Evolutionary conservation across 2,888 invertebrate species (phyloP), one percentile per base, ranked within the genome.

Genomic region (Tachina fera): DNA sequence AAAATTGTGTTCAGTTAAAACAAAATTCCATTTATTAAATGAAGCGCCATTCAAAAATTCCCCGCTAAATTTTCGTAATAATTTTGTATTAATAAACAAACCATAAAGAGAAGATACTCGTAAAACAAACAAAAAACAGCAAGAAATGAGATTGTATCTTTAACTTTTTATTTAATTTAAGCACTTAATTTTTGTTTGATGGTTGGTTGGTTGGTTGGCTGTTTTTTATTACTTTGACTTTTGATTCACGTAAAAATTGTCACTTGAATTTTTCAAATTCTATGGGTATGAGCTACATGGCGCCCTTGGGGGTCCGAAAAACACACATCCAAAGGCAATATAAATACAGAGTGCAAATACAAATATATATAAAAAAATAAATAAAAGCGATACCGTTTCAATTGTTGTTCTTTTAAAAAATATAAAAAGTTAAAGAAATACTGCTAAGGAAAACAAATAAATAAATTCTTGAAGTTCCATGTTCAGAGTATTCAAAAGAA

Each of bases 171-270:
- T 71, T 80, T 51, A 79, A 79, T 80, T 80, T 84, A 83, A 83
- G 60, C 70, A 79, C 79, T 71, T 71, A 43, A 80, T 80, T 76
- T 60, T 81, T 68, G 60, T 68, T 49, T 60, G 60, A 51, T 51
- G 22, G 16, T 63, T 47, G 16, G 49, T 31, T 45, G 31, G 19
- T 67, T 67, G 53, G 39, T 63, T n/a, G n/a, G 39, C 13, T 47
- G 43, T 74, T 72, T 10, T 72, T 72, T 77, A 83, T 83, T 71
- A 58, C 58, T 71, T 71, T 83, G 71, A 65, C 77, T 72, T 80
- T 80, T 81, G 84, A 83, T 83, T 86, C 79, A 86, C 79, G 79
- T 79, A 83, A 83, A 86, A 86, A 86, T 86, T 86, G 86, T 86
- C 86, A 80, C 86, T 86, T 79, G 43, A 86, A 86, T 86, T 80